These are phyloP conservation scores for Molossus alvarezi DNA, from an alignment of 2,797 vertebrate genomes.

Conservation along the genomic window DNA sequence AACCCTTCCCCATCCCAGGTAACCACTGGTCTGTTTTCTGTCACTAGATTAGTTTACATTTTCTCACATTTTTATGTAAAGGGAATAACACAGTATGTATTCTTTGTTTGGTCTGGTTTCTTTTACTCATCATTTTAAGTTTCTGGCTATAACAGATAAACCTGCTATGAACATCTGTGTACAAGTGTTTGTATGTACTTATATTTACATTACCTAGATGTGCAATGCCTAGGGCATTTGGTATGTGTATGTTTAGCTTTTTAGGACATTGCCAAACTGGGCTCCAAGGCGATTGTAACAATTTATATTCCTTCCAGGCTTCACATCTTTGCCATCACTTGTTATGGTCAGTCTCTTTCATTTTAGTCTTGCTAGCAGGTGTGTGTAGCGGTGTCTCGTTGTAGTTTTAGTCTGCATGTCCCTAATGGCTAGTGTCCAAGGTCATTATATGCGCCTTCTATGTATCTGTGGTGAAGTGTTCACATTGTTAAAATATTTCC, in stretches of 20 bases:
- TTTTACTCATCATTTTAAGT: not conserved
- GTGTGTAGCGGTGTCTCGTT: not conserved
- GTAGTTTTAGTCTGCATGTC: not conserved
- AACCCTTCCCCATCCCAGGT: not conserved
- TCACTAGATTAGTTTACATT: not conserved
- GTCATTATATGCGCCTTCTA: not conserved
- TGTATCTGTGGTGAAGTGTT: constrained; percentile 6
- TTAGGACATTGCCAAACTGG: constrained; percentile 37
- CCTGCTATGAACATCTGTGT: not conserved
- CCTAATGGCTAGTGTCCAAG: not conserved
- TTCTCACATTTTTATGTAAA: constrained; percentile 23
- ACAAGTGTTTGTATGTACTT: not conserved
- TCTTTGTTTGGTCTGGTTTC: not conserved
- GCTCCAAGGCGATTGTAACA: not conserved
- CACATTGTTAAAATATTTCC: not conserved
- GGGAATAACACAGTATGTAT: not conserved
- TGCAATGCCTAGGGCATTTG: not conserved
- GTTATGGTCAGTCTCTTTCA: not conserved
- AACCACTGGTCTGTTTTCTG: not conserved
- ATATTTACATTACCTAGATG: not conserved
- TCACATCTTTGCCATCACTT: not conserved
- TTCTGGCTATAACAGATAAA: not conserved
- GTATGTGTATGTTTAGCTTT: not conserved
- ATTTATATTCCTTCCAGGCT: not conserved
- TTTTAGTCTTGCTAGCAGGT: not conserved